Evolutionary conservation across 1,140 invertebrate species (phyloP), one percentile per base, ranked within the genome.

Genomic region (Copidosoma floridanum): DNA sequence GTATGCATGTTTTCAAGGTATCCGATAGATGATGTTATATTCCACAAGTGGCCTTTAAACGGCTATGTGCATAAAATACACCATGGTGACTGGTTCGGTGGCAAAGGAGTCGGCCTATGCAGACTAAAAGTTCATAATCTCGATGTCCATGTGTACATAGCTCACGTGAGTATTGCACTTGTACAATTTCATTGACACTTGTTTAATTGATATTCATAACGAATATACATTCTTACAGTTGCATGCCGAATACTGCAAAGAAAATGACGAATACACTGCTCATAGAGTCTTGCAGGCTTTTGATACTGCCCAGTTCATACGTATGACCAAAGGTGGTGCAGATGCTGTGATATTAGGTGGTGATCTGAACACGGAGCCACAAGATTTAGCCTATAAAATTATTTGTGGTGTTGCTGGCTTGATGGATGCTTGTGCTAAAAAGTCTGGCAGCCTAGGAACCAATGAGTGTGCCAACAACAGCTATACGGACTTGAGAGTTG

Each of bases 41-140:
- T 94, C 68, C 92, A 96, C 77, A 87, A 89, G 59, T 99, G 93
- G 89, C 85, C 92, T 27, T 79, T 98, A n/a, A 98, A 98, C 84
- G 96, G 96, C 3, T 98, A 97, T 73, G 88, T 95, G 52, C 96
- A 98, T 76, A 97, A 96, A 79, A 84, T 98, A 64, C 91, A 95
- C 46, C 95, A 98, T 80, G 96, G 93, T 1, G 96, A 98, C 75
- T 99, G 96, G 96, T 98, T 97, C 81, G 96, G 94, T 51, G 96
- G 95, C 7, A 98, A 98, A 85, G 95, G 95, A 35, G 87, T 98
- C 51, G 95, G 94, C 11, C 76, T 98, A n/a, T 94, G 91, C 69
- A 85, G 85, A 68, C 82, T 97, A 10, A 75, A 82, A 70, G 76
- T 86, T 43, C 80, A 86, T 61, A 85, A 89, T 58, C 80, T 89